Base-by-base conservation (phyloP, 1,140 invertebrate genomes). In the Papilio polytes region DNA sequence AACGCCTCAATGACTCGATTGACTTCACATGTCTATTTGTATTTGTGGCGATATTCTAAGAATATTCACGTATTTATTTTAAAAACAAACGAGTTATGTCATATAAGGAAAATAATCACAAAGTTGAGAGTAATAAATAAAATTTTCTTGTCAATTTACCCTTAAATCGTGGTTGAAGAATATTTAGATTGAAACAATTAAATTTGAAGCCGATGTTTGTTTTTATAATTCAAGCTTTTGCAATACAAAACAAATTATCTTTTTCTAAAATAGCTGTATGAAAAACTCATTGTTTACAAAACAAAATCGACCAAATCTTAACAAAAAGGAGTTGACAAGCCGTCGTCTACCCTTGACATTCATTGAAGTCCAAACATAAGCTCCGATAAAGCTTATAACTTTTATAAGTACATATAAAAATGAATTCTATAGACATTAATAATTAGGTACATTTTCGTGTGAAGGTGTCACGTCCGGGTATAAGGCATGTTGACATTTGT, bases 271-370 rank as follows among this genome's bases (percentile, higher is more conserved):
- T 44, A 78, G 36, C 78, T 63, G 78, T 77, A 59, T 44, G 66
- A 53, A 66, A 66, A 26, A 15, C 8, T 66, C 63, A 18, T 66
- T 66, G 63, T 66, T 66, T 70, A 70, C 26, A 36, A 70, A 31
- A 36, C 26, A 66, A 66, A 66, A 26, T 66, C 26, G 26, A 66
- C 22, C 22, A 66, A 66, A 66, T 66, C 22, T 15, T 66, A 66
- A 66, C 31, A 12, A 31, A 70, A 31, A 12, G 12, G 22, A 26
- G 63, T 70, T 70, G 63, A 70, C 72, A 84, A 77, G 74, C 74
- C 22, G 48, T 63, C 78, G 82, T 82, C 77, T 85, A 86, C 81
- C 89, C 89, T 90, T 90, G 89, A 90, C 89, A 90, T 90, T 90
- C 89, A 90, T 86, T 88, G 83, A 87, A 82, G 80, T 78, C 51